Base-by-base conservation (phyloP, 2,113 vertebrate species). In the Bubo bubo region DNA sequence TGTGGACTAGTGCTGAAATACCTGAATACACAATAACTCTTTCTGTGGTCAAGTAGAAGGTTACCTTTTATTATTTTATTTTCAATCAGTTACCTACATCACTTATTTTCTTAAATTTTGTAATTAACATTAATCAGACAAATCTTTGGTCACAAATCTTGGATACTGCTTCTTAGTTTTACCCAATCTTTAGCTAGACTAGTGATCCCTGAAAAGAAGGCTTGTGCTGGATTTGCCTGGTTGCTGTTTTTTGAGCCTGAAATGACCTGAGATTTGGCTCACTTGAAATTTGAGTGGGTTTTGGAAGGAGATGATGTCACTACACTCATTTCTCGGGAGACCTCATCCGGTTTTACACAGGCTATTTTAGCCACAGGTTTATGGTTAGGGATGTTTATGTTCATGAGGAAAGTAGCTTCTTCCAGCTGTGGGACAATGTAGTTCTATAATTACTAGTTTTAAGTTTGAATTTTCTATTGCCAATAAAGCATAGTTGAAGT, bases 341-440 rank as follows among this genome's bases (percentile, higher is more conserved):
- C 95, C 93, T 96, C 94, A 95, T 95, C 95, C 4, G 53, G 53
- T 95, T 88, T 92, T 80, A 58, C 6, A 3, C 16, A 80, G 67
- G 67, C 76, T 92, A 74, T 88, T 95, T 95, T 94, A 86, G 88
- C 86, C 79, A 70, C 50, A 88, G 75, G 63, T 88, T 95, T 96
- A 66, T 92, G 82, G 86, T 95, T 76, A 63, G 67, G 24, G 63
- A 62, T 92, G 88, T 96, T 95, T 95, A 73, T 60, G 47, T 90
- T 92, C 82, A 50, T 35, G 28, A 50, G 75, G 39, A 86, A 95
- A 96, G 79, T 34, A 59, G 71, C 50, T 95, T 68, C 79, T 90
- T 83, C 85, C 85, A 94, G 85, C 58, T 88, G 50, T 79, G 74
- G 79, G 74, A 80, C 79, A 62, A 8, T 49, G 41, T 66, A 59